Evolutionary conservation across 2,113 vertebrate species (phyloP), one percentile per base, ranked within the genome.

Genomic region (Rynchops niger): DNA sequence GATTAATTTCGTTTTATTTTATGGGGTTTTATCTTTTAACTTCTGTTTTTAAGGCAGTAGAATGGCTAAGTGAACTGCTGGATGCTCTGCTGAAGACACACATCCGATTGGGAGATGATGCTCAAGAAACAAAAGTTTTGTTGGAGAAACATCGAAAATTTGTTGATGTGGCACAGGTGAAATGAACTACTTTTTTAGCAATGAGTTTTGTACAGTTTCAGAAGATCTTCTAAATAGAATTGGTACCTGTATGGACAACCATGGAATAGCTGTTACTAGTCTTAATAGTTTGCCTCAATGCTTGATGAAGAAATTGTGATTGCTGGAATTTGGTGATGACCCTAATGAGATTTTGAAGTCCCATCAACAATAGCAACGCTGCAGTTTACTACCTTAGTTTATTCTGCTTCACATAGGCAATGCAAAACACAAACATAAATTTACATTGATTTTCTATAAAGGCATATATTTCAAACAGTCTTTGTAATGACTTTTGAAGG

Each of bases 101-200:
- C 30, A 98, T 99, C 86, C 98, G 99, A 83, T 53, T 99, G 89
- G 99, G 99, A 9, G 99, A 99, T 40, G 99, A 99, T 82, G 95
- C 98, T 87, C 99, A 99, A 97, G 99, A 99, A 98, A 99, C 99
- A 26, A 99, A 98, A 98, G 98, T 98, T 95, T 98, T 99, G 95
- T 91, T 99, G 98, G 99, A 99, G 98, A 99, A 99, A 96, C 99
- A 99, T 97, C 98, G 98, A 96, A 99, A 99, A 97, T 99, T 99
- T 98, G 99, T 99, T 97, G 99, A 99, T 90, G 99, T 99, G 30
- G 99, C 99, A 94, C 99, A 99, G 99, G 99, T 99, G 96, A 95
- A 94, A 96, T 88, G 5, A 77, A 36, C 82, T 90, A 5, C 11
- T 87, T 84, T 95, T 91, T 77, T 93, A 90, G 43, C 89, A 70